Conservation (phyloP, 1,140 invertebrate genomes). For the Steinernema khuongi region DNA sequence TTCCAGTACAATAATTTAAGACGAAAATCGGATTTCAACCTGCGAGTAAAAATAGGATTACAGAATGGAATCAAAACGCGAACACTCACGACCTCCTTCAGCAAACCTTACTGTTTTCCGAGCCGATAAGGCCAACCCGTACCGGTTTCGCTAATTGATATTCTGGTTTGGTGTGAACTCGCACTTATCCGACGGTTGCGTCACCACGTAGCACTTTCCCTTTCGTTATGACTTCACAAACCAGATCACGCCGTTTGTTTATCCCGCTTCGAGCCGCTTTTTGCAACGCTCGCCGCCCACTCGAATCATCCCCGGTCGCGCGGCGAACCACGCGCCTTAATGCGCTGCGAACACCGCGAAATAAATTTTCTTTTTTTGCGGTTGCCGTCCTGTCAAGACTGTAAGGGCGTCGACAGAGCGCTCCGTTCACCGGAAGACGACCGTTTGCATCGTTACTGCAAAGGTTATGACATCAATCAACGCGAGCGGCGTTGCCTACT, state of each 20-base stretch:
- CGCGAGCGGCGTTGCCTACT: not conserved
- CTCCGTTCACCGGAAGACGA: not conserved
- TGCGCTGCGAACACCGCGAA: not conserved
- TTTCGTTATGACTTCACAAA: not conserved
- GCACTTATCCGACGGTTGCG: constrained; percentile 1
- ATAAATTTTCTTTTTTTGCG: constrained; percentile 1
- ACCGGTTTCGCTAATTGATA: not conserved
- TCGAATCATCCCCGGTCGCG: not conserved
- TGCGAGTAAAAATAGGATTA: no score
- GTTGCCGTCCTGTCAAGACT: not conserved
- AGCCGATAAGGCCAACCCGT: not conserved
- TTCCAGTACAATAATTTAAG: no score
- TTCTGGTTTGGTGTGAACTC: not conserved
- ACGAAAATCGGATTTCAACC: no score
- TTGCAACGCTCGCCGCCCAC: not conserved
- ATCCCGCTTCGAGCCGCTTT: not conserved
- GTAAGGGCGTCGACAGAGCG: not conserved
- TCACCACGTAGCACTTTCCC: not conserved
- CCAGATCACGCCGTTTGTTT: not conserved
- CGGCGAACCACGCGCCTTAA: not conserved
- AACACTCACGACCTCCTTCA: no score
- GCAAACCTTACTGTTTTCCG: no score
- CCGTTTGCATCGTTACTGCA: not conserved
- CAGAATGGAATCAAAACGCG: no score
- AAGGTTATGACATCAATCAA: constrained; percentile 15